Percentiles rank a stretch among this genome's conserved stretches.
These are phyloP conservation scores for Zoanthus gigantus DNA, from an alignment of 92 coral and sea anemone genomes.

Conservation along the genomic window DNA sequence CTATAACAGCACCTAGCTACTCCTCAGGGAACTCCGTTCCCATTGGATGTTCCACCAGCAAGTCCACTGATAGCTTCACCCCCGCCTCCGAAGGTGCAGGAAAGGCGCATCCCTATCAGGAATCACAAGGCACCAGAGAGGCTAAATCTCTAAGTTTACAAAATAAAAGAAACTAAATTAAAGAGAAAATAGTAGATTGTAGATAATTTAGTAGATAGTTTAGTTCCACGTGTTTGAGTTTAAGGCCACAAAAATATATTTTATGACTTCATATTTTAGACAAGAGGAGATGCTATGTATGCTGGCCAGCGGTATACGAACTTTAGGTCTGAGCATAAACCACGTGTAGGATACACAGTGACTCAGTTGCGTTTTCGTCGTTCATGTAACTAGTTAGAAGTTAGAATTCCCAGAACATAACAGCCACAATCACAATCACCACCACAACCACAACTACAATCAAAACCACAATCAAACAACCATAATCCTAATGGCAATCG, in stretches of 20 bases:
- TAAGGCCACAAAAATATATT: not conserved
- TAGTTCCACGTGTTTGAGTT: not conserved
- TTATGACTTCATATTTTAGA: not conserved
- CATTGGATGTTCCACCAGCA: not conserved
- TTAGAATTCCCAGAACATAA: not conserved
- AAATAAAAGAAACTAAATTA: too few relatives aligned
- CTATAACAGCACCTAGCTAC: constrained; percentile 4
- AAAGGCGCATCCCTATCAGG: constrained; percentile 14
- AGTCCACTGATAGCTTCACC: constrained; percentile 1
- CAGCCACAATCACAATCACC: not conserved
- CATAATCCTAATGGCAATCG: too few relatives aligned
- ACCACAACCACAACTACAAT: too few relatives aligned
- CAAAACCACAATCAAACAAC: too few relatives aligned
- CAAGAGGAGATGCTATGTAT: not conserved
- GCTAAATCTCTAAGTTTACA: constrained; percentile 14
- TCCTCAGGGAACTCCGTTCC: constrained; percentile 10
- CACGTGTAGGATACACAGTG: too few relatives aligned
- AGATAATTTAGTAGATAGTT: not conserved
- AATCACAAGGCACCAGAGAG: constrained; percentile 16
- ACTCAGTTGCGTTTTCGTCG: not conserved
- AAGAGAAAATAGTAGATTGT: too few relatives aligned
- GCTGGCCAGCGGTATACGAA: not conserved
- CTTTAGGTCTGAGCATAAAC: not conserved
- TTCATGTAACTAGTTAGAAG: not conserved
- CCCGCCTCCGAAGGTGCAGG: constrained; percentile 3